Percentiles rank a stretch among this genome's conserved stretches.
These are phyloP conservation scores for Cairina moschata DNA, from an alignment of 2,113 vertebrate genomes.

Conservation along the genomic window DNA sequence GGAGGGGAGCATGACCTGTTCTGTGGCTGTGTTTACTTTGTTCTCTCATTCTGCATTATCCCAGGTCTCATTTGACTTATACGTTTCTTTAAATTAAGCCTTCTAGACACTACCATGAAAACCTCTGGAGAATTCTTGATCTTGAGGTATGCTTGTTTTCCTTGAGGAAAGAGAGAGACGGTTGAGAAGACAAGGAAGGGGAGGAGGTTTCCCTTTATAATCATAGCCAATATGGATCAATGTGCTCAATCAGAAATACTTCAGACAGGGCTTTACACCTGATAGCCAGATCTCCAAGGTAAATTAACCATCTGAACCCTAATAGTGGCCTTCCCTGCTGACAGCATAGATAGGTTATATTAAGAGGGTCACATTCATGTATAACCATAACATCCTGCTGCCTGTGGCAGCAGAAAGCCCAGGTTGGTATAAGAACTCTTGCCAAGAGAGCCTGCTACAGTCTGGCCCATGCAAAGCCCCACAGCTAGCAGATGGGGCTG, in stretches of 20 bases:
- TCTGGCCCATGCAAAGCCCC: fast-evolving
- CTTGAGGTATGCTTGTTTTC: neutral
- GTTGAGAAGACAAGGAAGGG: neutral
- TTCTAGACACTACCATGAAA: neutral
- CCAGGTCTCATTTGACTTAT: neutral
- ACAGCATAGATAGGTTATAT: no score
- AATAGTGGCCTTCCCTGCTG: neutral
- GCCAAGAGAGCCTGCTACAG: fast-evolving
- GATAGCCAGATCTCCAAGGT: neutral
- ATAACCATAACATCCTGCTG: neutral
- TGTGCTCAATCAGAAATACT: neutral
- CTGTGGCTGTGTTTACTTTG: neutral
- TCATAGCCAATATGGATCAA: neutral
- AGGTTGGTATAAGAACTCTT: neutral
- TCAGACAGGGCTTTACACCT: neutral
- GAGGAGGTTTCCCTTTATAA: neutral
- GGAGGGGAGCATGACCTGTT: neutral
- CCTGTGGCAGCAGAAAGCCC: neutral
- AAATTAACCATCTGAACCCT: neutral
- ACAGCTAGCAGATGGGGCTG: neutral
- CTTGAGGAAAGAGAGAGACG: neutral
- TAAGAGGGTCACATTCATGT: neutral
- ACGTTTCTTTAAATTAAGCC: neutral
- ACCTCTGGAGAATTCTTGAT: neutral
- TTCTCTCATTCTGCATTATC: neutral